Evolutionary conservation across 2,888 invertebrate species (phyloP).

Genomic region (Caenorhabditis sp.): DNA sequence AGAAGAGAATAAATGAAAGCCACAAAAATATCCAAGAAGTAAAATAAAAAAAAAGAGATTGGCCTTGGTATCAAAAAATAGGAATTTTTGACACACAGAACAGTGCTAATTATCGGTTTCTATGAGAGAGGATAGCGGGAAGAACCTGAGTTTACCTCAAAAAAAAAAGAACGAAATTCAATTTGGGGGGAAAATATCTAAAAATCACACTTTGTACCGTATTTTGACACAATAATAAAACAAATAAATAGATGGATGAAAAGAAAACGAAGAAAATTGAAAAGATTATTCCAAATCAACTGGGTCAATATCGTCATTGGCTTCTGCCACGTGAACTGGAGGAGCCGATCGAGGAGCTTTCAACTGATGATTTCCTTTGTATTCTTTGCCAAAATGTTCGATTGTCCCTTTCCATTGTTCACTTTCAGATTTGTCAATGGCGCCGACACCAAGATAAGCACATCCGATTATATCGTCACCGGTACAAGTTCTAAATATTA

Average conservation of each 20-base stretch:
- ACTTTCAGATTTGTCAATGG: constrained; percentile 71
- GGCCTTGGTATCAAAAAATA: not conserved
- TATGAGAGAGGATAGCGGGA: not conserved
- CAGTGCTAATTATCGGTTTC: not conserved
- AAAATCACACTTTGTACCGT: not conserved
- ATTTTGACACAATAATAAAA: not conserved
- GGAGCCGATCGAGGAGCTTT: constrained; percentile 46
- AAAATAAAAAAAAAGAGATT: not conserved
- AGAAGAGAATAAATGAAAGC: not conserved
- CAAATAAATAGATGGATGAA: not conserved
- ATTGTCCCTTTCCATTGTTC: constrained; percentile 72
- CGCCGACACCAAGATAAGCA: constrained; percentile 66
- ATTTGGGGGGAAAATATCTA: not conserved
- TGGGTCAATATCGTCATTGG: constrained; percentile 36
- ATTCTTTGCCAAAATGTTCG: constrained; percentile 70
- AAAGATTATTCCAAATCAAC: constrained; percentile 12
- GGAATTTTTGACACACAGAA: constrained; percentile 1
- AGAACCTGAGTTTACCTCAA: not conserved
- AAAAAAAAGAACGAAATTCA: not conserved
- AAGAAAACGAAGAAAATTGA: not conserved
- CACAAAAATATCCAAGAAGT: not conserved
- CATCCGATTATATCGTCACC: constrained; percentile 72
- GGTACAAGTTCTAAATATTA: constrained; percentile 64
- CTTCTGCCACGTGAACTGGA: constrained; percentile 51
- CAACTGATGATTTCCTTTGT: constrained; percentile 52